phyloP scores from a whole-genome alignment of 2,113 vertebrate genomes.

The crab-eating macaque (Macaca fascicularis) region DNA sequence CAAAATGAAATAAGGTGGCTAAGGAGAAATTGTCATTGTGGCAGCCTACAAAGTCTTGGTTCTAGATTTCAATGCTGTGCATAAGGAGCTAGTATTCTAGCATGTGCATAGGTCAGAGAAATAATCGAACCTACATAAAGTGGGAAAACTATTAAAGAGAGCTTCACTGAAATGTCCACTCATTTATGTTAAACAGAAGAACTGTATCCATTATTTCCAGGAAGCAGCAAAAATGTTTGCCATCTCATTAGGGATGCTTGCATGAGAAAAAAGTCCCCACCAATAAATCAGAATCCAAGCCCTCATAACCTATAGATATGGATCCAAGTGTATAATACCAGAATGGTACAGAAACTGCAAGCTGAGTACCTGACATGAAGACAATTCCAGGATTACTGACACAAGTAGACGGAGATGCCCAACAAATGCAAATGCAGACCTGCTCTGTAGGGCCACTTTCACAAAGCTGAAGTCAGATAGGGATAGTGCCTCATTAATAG shows the following conservation, averaged over 20 bases:
- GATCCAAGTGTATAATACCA: neutral
- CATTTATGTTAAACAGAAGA: neutral
- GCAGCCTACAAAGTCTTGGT: neutral
- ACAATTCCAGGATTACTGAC: neutral
- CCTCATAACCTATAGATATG: neutral
- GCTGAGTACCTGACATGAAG: neutral
- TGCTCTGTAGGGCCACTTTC: neutral
- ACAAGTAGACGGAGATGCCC: neutral
- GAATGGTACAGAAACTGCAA: neutral
- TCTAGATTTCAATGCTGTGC: neutral
- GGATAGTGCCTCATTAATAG: neutral
- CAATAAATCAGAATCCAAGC: neutral
- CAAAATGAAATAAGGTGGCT: neutral
- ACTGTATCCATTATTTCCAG: neutral
- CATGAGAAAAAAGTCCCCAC: neutral
- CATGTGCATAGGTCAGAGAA: neutral
- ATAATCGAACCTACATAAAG: neutral
- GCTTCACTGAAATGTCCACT: neutral
- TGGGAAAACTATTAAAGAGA: neutral
- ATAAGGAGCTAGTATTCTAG: neutral
- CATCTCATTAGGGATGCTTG: neutral
- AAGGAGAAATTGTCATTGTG: neutral
- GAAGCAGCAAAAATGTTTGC: neutral
- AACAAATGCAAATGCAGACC: neutral
- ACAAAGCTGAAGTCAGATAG: neutral